Evolutionary conservation across 2,888 invertebrate genomes (phyloP), one percentile per base, ranked within the genome.

Genomic region (Arge pagana): DNA sequence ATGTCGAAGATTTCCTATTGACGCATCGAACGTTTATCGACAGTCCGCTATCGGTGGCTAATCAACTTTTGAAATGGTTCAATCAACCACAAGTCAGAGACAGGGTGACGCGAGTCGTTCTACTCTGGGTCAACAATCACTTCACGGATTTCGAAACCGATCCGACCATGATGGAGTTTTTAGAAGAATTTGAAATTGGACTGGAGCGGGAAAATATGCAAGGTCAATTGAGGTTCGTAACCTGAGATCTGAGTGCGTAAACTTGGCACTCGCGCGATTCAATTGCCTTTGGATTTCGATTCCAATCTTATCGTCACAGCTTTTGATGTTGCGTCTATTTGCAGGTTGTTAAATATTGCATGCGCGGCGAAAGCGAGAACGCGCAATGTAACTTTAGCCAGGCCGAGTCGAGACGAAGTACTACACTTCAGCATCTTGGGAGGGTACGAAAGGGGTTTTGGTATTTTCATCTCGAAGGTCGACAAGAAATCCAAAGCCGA

Each of bases 71-170:
- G 66, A 85, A 87, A 58, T 95, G 96, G 95, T 96, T 96, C 70
- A 87, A 89, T 60, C 93, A 95, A 71, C 81, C 87, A 4, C 81
- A 85, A 54, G 81, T 89, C 23, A 79, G 89, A 60, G 90, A 94
- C 77, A 85, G 95, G 72, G 97, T 97, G 3, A 96, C 97, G 0
- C 82, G 98, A 53, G 96, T 99, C 1, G 93, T 99, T 7, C 81
- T 99, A 35, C 83, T 98, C 7, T 99, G 99, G 99, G 97, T 98
- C 1, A 98, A 97, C 78, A 98, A 96, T 78, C 96, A 97, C 78
- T 97, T 96, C 72, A 95, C 95, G 31, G 97, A 97, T 74, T 97
- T 97, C 78, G 96, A 96, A 81, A 95, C 92, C 4, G 93, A 96
- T 78, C 89, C 93, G 16, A 87, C 87, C 54, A 96, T 99, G 96